Evolutionary conservation across 2,888 invertebrate genomes (phyloP), one percentile per base, ranked within the genome.

Genomic region (Euplagia quadripunctaria): DNA sequence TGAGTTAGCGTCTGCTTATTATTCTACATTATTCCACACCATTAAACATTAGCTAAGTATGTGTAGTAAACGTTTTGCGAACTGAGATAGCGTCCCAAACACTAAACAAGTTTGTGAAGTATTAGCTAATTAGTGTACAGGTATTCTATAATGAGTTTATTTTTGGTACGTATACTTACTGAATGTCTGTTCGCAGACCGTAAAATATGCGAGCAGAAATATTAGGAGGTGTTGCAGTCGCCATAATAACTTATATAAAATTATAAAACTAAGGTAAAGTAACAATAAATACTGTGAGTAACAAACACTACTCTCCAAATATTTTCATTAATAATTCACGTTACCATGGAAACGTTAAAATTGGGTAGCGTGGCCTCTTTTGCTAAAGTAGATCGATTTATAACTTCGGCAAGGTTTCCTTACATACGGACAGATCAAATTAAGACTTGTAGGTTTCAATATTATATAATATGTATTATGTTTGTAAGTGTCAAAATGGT

Each of bases 121-220:
- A n/a, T n/a, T 46, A 46, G 43, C 0, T 46, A 46, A 46, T 46
- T 55, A 55, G 1, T 11, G 12, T 20, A 12, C 12, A 58, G 11
- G 12, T 58, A 58, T 31, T 31, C 0, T 14, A 61, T 20, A 58
- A 12, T 4, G 5, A 12, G 20, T 61, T 58, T 31, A 12, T n/a
- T 46, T 31, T 64, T 8, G 6, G 4, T 69, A 46, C 41, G 16
- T 74, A 46, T 46, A 92, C 95, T 95, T 88, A 96, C 96, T 94
- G 90, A 82, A 96, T 96, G 78, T 97, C 96, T 20, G 97, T 97
- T 72, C 96, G 96, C 42, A 98, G 91, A 6, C 97, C 97, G 82
- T 97, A 97, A 85, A 97, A 96, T 82, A 97, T 92, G 72, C 96
- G 94, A 1, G 97, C 97, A 77, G 97, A 96, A 76, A 97, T 91